Evolutionary conservation across 2,113 vertebrate species (phyloP).

Genomic region (Percina caprodes): DNA sequence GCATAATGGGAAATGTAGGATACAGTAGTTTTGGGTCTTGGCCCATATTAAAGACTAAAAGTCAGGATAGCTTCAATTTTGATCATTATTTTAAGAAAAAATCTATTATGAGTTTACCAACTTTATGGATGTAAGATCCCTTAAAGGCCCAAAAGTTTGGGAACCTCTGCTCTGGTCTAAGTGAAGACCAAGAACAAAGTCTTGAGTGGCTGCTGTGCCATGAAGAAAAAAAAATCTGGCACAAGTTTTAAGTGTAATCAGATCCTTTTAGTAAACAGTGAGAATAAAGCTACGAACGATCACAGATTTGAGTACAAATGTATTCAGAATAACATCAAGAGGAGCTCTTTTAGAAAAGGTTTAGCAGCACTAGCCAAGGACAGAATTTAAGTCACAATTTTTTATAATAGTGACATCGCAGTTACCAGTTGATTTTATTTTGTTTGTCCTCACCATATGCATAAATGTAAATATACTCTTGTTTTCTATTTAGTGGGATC

Average conservation of each 20-base stretch:
- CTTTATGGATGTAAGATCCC: background rate
- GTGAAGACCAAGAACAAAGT: background rate
- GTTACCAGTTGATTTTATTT: slow-evolving; percentile 30
- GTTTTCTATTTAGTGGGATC: slow-evolving; percentile 27
- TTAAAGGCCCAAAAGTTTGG: background rate
- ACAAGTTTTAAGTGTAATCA: slow-evolving; percentile 42
- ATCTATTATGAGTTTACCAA: background rate
- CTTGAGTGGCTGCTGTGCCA: too few species aligned
- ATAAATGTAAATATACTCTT: slow-evolving; percentile 20
- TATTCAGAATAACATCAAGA: slow-evolving; percentile 50
- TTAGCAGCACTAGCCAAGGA: slow-evolving; percentile 49
- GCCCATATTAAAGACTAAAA: too few species aligned
- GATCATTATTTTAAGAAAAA: too few species aligned
- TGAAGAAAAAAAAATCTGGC: slow-evolving; percentile 2
- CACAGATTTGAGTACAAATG: slow-evolving; percentile 64
- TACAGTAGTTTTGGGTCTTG: too few species aligned
- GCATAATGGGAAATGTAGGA: too few species aligned
- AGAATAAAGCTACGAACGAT: slow-evolving; percentile 68
- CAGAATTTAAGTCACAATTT: slow-evolving; percentile 29
- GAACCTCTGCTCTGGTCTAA: too few species aligned
- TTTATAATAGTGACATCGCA: slow-evolving; percentile 8
- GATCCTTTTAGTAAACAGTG: slow-evolving; percentile 63
- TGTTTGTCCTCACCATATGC: slow-evolving; percentile 2
- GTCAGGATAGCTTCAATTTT: background rate
- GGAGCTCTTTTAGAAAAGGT: slow-evolving; percentile 38